Evolutionary conservation across 2,797 vertebrate species (phyloP).

Genomic region (Cossypha heuglini): DNA sequence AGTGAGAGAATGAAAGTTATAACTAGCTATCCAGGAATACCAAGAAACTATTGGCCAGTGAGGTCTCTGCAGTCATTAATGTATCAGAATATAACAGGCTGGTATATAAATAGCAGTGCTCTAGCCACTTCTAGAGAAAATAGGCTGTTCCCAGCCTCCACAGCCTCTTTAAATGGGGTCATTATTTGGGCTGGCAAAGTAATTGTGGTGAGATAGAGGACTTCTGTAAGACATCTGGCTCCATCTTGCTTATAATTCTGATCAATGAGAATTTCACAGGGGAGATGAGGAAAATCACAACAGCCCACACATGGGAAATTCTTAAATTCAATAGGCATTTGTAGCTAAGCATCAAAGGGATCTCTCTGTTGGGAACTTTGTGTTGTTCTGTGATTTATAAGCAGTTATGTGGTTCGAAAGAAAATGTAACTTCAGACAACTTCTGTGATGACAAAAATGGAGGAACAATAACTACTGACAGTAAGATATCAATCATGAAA

Average conservation of each 20-base stretch:
- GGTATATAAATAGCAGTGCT: neutral
- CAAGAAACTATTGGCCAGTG: neutral
- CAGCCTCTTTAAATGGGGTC: neutral
- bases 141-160: neutral
- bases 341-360: neutral
- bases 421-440: neutral
- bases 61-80: neutral
- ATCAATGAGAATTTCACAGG: neutral
- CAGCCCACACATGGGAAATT: neutral
- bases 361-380: neutral
- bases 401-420: neutral
- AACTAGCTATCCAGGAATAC: neutral
- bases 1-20: neutral
- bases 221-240: neutral
- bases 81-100: neutral
- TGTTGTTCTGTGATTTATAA: neutral
- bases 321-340: neutral
- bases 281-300: neutral
- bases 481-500: neutral
- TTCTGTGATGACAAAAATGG: neutral
- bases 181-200: neutral
- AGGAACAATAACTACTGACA: neutral
- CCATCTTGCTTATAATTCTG: neutral
- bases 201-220: neutral
- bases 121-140: neutral